These are phyloP conservation scores for Eupsilia transversa DNA, from an alignment of 2,888 invertebrate species.

Conservation along the genomic window DNA sequence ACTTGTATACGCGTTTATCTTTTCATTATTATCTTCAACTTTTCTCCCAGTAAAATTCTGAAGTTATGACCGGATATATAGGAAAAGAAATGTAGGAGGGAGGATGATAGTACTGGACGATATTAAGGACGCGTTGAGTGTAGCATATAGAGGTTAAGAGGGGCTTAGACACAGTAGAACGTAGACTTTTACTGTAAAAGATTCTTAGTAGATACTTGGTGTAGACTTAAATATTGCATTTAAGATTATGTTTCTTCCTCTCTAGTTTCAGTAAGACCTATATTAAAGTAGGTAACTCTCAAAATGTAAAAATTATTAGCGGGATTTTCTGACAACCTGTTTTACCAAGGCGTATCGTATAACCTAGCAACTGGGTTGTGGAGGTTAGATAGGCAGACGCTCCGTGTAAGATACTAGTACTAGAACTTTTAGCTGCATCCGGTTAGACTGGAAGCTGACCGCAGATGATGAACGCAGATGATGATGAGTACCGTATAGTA, in stretches of 20 bases:
- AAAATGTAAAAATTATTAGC: neutral
- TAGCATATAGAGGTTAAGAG: conserved; percentile 29
- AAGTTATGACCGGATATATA: neutral
- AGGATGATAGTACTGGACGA: conserved; percentile 5
- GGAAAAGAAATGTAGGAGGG: neutral
- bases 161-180: conserved; percentile 24
- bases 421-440: neutral
- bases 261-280: neutral
- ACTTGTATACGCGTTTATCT: conserved; percentile 2
- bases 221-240: conserved; percentile 24
- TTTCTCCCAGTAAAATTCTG: conserved; percentile 1
- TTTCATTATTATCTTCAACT: neutral
- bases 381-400: neutral
- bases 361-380: neutral
- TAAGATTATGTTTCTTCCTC: neutral
- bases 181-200: conserved; percentile 38
- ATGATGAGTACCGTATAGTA: neutral
- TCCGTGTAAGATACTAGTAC: neutral
- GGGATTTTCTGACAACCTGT: neutral
- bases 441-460: neutral
- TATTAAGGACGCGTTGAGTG: conserved; percentile 38
- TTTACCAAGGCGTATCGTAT: neutral
- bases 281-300: neutral
- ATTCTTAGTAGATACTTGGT: conserved; percentile 28
- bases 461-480: neutral